A percentile compares a stretch with the other conserved stretches of the same genome.
phyloP scores from a whole-genome alignment of 2,113 vertebrate genomes.

The Grantiella picta region DNA sequence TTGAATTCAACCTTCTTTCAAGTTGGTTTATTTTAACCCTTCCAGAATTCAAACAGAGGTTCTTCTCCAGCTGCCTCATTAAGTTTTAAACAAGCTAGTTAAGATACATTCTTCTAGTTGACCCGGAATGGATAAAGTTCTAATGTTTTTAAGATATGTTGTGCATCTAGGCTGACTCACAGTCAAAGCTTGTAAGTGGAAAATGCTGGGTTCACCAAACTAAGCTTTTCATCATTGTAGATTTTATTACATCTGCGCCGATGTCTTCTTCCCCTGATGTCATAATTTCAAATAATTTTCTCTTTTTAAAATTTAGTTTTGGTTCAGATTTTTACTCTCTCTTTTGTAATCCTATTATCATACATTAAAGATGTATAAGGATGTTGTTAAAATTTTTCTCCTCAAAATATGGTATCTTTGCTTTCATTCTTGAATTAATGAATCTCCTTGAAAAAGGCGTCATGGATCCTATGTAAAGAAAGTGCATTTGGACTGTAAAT shows the following conservation, averaged over 20 bases:
- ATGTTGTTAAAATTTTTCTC: not conserved
- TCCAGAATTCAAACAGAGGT: not conserved
- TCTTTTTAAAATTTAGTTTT: not conserved
- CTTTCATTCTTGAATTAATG: not conserved
- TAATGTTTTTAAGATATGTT: not conserved
- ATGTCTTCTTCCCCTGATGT: not conserved
- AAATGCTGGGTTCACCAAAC: not conserved
- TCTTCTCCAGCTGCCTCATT: not conserved
- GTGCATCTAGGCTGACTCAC: not conserved
- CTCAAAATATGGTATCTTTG: not conserved
- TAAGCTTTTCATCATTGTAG: not conserved
- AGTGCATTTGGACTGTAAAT: not conserved
- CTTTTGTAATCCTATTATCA: not conserved
- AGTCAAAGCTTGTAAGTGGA: not conserved
- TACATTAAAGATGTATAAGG: not conserved
- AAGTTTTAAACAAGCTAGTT: not conserved
- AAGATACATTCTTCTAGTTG: not conserved
- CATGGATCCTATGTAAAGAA: not conserved
- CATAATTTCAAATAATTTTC: not conserved
- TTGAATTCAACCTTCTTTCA: not conserved
- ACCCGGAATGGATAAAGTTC: not conserved
- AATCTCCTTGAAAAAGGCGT: not conserved
- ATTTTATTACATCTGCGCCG: fast-evolving
- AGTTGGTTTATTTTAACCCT: not conserved
- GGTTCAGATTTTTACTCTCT: not conserved